Base-by-base conservation (phyloP, 2,888 invertebrate genomes). In the Scaptomyza reducta region DNA sequence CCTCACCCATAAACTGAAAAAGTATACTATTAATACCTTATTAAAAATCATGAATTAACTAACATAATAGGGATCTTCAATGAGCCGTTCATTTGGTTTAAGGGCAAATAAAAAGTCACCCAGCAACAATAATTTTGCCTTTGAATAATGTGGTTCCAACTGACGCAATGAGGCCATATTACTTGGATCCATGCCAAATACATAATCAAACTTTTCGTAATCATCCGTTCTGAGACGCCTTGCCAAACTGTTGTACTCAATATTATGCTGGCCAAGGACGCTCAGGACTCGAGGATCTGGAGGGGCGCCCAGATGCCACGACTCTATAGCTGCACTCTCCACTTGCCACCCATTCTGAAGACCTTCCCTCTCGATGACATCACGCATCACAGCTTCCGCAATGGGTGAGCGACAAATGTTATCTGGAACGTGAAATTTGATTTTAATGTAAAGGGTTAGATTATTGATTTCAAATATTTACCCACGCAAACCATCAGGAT, bases 401-500 rank as follows among this genome's bases (percentile, higher is more conserved):
- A 98, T 98, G 2, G 98, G 98, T 11, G 98, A 98, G 7, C 98
- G 94, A 91, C 98, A 98, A 78, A 97, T 97, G 89, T 98, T 98
- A 10, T 98, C 98, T 96, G 79, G 22, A 90, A 90, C 87, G 46
- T 27, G 55, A 5, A 14, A 35, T 44, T 53, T 22, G 3, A 22
- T 22, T 22, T 22, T 22, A 22, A 22, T 22, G 22, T 22, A 2
- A 0, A 22, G 22, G 22, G 22, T 22, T 22, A 4, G 3, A 22
- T 22, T 22, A 22, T 22, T 22, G 22, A 22, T 22, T 29, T 3
- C 5, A 33, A 14, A 3, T 6, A 25, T 2, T 62, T 66, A 90
- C 90, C 89, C 49, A 90, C 53, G 56, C 89, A 88, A 47, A 90
- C 86, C 88, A 90, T 89, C 9, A 90, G 51, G 0, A 90, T 72